A percentile compares a stretch with the other conserved stretches of the same genome.
Conservation (phyloP, 1,140 invertebrate genomes). For the Heliothis virescens region DNA sequence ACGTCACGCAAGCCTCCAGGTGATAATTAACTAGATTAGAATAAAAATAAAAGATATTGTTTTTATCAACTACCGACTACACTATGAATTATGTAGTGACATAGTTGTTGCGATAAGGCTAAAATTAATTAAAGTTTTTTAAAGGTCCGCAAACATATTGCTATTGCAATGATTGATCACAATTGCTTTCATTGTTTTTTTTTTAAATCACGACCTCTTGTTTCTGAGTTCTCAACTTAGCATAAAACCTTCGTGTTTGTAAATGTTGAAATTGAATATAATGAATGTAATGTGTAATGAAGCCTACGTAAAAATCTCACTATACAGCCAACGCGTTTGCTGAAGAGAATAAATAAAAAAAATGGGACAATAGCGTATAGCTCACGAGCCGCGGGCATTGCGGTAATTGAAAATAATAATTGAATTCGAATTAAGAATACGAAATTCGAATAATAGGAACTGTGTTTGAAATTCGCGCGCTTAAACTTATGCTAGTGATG, state of each 20-base stretch:
- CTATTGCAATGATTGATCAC: slow-evolving; percentile 26
- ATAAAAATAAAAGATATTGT: slow-evolving; percentile 41
- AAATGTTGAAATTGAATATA: slow-evolving; percentile 30
- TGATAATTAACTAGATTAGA: slow-evolving; percentile 48
- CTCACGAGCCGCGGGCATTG: slow-evolving; percentile 63
- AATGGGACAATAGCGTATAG: slow-evolving; percentile 72
- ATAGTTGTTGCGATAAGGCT: slow-evolving; percentile 34
- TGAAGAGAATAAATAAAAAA: slow-evolving; percentile 49
- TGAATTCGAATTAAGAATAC: slow-evolving; percentile 83
- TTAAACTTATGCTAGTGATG: slow-evolving; percentile 60
- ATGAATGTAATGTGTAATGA: slow-evolving; percentile 43
- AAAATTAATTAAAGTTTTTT: slow-evolving; percentile 23
- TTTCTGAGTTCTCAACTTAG: neutral
- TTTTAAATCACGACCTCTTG: slow-evolving; percentile 11
- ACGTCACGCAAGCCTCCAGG: slow-evolving; percentile 54
- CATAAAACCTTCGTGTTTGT: slow-evolving; percentile 20
- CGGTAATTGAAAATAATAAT: slow-evolving; percentile 84
- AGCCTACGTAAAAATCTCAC: slow-evolving; percentile 51
- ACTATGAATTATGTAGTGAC: slow-evolving; percentile 34
- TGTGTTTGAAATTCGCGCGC: slow-evolving; percentile 81
- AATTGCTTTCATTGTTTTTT: slow-evolving; percentile 32
- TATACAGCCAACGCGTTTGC: slow-evolving; percentile 37
- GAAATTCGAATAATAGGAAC: slow-evolving; percentile 81
- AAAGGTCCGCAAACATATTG: slow-evolving; percentile 33
- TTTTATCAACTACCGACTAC: slow-evolving; percentile 32